These are phyloP conservation scores for Petroica traversi DNA, from an alignment of 2,113 vertebrate genomes.

Conservation along the genomic window DNA sequence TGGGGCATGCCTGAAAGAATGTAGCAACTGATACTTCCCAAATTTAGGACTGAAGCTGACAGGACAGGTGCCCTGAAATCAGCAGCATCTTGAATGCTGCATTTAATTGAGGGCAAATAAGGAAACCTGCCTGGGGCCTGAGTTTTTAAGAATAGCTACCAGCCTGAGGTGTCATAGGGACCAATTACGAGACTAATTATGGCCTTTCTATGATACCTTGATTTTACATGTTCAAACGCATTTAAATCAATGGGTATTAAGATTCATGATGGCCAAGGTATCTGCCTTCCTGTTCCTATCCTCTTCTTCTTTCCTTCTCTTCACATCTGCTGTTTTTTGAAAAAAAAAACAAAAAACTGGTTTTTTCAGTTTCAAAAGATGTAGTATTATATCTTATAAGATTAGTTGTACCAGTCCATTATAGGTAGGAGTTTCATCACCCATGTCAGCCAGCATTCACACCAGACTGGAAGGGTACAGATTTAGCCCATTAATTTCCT, in stretches of 20 bases:
- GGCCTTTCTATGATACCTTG: background rate
- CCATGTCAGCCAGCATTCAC: rapidly evolving
- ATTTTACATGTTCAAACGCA: background rate
- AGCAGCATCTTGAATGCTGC: background rate
- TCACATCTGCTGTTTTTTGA: background rate
- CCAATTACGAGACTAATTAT: background rate
- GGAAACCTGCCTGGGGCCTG: background rate
- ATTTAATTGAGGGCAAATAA: background rate
- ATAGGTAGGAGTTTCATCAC: background rate
- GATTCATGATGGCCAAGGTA: background rate
- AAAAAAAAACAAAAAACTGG: background rate
- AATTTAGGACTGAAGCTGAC: background rate
- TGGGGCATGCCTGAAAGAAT: background rate
- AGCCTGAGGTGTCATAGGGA: background rate
- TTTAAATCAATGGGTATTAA: background rate
- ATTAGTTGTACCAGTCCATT: background rate
- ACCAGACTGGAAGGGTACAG: background rate
- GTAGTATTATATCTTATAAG: background rate
- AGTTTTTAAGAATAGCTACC: background rate
- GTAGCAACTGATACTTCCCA: background rate
- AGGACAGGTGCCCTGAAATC: background rate
- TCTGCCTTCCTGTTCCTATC: background rate
- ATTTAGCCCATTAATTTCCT: background rate
- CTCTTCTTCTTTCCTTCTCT: background rate
- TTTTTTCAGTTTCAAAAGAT: background rate